Conservation (phyloP, 2,797 vertebrate species). For the Eulemur rubriventer region DNA sequence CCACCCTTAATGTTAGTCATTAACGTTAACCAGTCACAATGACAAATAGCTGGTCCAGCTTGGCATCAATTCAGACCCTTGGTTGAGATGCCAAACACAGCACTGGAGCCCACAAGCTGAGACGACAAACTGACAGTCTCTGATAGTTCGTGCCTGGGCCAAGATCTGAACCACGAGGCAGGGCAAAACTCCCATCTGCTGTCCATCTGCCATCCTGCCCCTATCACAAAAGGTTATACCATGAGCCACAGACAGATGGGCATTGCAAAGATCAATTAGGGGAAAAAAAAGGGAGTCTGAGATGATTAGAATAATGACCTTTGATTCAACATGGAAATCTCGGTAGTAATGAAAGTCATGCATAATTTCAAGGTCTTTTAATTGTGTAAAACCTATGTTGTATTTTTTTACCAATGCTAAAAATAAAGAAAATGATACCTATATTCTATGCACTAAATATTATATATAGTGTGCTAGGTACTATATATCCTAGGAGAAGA, state of each 20-base stretch:
- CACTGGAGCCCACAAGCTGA: constrained; percentile 35
- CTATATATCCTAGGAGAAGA: neutral
- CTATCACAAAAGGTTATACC: constrained; percentile 62
- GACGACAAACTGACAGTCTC: constrained; percentile 63
- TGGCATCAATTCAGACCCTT: neutral
- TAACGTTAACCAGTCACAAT: constrained; percentile 3
- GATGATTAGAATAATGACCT: constrained; percentile 73
- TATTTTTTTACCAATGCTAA: constrained; percentile 14
- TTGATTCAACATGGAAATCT: constrained; percentile 61
- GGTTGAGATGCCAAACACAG: constrained; percentile 41
- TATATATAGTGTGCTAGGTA: neutral
- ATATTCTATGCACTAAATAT: neutral
- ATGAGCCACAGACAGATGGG: constrained; percentile 69
- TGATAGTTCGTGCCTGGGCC: constrained; percentile 65
- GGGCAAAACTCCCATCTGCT: constrained; percentile 74
- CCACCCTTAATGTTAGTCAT: neutral
- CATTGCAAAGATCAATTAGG: constrained; percentile 56
- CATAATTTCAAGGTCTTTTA: constrained; percentile 62
- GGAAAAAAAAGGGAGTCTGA: constrained; percentile 4
- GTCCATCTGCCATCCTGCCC: constrained; percentile 72
- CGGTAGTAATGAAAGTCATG: constrained; percentile 55
- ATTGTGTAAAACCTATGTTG: constrained; percentile 29
- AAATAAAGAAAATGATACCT: constrained; percentile 31
- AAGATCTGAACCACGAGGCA: constrained; percentile 57
- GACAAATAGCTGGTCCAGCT: neutral